Evolutionary conservation across 1,140 invertebrate species (phyloP).

Genomic region (Nephila pilipes): DNA sequence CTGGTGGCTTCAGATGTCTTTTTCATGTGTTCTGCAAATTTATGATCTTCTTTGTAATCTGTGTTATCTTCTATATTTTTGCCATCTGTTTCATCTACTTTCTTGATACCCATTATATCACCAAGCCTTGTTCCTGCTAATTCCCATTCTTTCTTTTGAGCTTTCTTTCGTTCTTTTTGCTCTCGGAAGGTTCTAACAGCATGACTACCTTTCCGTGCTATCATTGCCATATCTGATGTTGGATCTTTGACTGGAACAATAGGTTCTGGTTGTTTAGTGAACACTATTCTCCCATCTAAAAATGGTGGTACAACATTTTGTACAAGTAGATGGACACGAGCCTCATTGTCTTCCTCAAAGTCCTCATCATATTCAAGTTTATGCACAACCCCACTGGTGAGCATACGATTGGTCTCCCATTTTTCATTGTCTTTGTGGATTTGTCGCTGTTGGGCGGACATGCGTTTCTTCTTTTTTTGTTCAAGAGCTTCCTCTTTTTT

Average conservation of each 20-base stretch:
- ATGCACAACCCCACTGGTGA: constrained; percentile 96
- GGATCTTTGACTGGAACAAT: constrained; percentile 96
- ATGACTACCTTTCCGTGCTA: constrained; percentile 95
- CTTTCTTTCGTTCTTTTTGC: constrained; percentile 96
- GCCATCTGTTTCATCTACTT: constrained; percentile 86
- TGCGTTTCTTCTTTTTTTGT: constrained; percentile 92
- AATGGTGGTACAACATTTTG: constrained; percentile 99
- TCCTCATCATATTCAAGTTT: constrained; percentile 94
- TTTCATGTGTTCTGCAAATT: constrained; percentile 97
- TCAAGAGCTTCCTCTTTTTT: constrained; percentile 96
- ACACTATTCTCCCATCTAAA: constrained; percentile 98
- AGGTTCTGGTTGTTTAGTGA: constrained; percentile 99
- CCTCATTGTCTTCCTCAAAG: constrained; percentile 94
- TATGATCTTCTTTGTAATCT: constrained; percentile 93
- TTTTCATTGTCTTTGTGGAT: constrained; percentile 98
- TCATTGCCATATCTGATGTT: constrained; percentile 98
- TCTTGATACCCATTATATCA: constrained; percentile 97
- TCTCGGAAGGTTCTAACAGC: constrained; percentile 95
- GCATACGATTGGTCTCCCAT: constrained; percentile 99
- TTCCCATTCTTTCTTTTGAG: constrained; percentile 99
- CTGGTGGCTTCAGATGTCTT: constrained; percentile 87
- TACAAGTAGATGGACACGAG: constrained; percentile 96
- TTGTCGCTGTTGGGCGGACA: constrained; percentile 96
- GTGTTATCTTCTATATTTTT: constrained; percentile 85
- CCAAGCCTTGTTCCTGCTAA: constrained; percentile 97